A percentile compares a stretch with the other conserved stretches of the same genome.
These are phyloP conservation scores for Solenodon paradoxus DNA, from an alignment of 2,113 vertebrate species.

Conservation along the genomic window DNA sequence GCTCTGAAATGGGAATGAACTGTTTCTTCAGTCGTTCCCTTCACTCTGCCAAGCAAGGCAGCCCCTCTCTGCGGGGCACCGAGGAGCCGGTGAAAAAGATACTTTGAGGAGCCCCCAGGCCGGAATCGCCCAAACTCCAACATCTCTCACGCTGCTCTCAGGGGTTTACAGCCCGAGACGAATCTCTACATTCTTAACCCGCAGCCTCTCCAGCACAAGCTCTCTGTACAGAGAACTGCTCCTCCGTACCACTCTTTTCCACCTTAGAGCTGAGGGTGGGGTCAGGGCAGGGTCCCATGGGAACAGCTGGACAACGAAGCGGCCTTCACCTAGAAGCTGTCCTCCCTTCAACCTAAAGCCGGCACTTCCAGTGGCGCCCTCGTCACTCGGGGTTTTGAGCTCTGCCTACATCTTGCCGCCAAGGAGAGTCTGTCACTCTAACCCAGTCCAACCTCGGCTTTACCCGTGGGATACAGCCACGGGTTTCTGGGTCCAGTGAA, in stretches of 20 bases:
- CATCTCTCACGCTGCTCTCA: fast-evolving
- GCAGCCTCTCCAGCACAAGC: background rate
- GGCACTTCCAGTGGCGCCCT: background rate
- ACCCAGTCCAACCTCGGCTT: background rate
- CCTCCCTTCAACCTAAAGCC: background rate
- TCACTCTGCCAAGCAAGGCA: background rate
- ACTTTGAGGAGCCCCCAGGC: background rate
- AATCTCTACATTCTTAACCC: background rate
- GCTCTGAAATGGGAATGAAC: background rate
- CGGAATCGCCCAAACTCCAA: fast-evolving
- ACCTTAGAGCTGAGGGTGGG: background rate
- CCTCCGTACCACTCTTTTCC: background rate
- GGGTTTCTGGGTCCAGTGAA: no score
- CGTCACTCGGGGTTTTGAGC: background rate
- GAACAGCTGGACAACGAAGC: background rate
- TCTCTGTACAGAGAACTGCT: background rate
- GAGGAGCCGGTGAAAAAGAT: background rate
- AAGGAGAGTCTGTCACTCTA: background rate
- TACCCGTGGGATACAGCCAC: background rate
- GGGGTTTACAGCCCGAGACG: background rate
- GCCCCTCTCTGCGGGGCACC: background rate
- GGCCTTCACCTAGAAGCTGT: background rate
- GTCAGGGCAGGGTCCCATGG: background rate
- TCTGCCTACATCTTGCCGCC: background rate
- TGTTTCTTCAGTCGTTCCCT: background rate